Percentiles rank a stretch among this genome's conserved stretches.
Conservation (phyloP, 2,888 invertebrate genomes). For the Microctonus aethiopoides region DNA sequence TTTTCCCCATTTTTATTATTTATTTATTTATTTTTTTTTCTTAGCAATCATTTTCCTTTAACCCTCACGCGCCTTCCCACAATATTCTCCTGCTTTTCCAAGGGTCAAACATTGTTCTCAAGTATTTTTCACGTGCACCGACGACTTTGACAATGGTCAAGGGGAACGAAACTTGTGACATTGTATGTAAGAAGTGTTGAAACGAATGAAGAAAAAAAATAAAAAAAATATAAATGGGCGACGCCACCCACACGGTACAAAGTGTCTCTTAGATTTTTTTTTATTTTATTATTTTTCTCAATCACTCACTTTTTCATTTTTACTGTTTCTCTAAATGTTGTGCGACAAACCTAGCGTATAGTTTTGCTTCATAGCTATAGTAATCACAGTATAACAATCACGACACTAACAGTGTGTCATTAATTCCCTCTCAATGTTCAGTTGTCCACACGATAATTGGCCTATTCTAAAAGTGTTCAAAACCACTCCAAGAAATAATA, state of each 20-base stretch:
- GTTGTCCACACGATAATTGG: slow-evolving; percentile 38
- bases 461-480: slow-evolving; percentile 12
- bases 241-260: neutral
- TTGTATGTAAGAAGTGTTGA: neutral
- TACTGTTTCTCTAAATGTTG: neutral
- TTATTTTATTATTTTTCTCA: neutral
- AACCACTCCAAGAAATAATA: neutral
- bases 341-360: too few species aligned
- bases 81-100: neutral
- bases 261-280: neutral
- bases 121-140: neutral
- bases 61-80: neutral
- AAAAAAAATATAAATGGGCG: neutral
- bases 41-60: neutral
- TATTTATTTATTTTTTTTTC: neutral
- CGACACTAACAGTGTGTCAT: slow-evolving; percentile 20
- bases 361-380: neutral
- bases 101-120: neutral
- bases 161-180: neutral
- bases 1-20: too few species aligned
- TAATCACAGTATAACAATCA: neutral
- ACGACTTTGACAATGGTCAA: neutral
- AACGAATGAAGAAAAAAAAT: neutral
- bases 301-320: neutral
- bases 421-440: slow-evolving; percentile 27